Evolutionary conservation across 2,888 invertebrate species (phyloP).

Genomic region (Ectropis crepuscularia): DNA sequence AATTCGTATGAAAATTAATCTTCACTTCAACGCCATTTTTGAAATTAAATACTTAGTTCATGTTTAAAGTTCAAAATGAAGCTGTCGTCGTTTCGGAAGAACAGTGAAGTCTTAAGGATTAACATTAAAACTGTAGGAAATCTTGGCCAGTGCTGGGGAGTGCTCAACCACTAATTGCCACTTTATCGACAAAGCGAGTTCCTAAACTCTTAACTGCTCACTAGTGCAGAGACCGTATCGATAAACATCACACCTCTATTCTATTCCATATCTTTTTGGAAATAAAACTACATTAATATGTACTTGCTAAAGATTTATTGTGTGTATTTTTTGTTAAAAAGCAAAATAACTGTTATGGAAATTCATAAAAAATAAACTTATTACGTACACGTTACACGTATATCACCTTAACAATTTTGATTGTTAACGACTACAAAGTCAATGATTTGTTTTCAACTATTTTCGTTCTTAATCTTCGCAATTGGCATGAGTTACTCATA

Average conservation of each 20-base stretch:
- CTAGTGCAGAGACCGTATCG: constrained; percentile 42
- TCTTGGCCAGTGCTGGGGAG: constrained; percentile 38
- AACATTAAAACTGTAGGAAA: constrained; percentile 36
- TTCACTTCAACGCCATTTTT: no score
- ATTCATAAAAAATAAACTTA: neutral
- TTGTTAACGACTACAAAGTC: neutral
- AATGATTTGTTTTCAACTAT: neutral
- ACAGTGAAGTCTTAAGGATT: constrained; percentile 35
- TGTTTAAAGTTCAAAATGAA: neutral
- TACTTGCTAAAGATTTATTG: no score
- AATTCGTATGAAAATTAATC: no score
- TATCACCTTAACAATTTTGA: neutral
- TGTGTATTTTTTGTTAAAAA: no score
- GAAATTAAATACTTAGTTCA: no score
- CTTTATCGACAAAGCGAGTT: constrained; percentile 57
- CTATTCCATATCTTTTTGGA: no score
- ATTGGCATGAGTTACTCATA: no score
- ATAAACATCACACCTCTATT: constrained; percentile 1
- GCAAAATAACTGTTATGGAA: no score
- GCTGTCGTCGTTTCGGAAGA: constrained; percentile 11
- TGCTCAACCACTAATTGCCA: constrained; percentile 58
- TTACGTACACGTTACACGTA: neutral
- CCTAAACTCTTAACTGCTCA: constrained; percentile 42
- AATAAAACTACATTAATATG: no score
- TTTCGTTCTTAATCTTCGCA: no score